Base-by-base conservation (phyloP, 2,888 invertebrate genomes). In the Dynastes maya region DNA sequence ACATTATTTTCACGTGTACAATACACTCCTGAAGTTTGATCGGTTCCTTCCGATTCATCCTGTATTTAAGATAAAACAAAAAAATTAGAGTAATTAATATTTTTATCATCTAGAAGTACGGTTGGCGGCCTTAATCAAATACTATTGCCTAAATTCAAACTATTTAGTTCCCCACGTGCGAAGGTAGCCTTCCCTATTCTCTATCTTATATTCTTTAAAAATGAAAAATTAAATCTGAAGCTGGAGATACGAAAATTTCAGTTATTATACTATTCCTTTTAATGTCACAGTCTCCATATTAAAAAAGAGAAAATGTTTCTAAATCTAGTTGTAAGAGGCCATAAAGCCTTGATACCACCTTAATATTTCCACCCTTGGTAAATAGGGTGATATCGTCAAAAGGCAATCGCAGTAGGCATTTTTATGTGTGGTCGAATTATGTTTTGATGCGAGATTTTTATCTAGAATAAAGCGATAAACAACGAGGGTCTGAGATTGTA, bases 401-500 rank as follows among this genome's bases (percentile, higher is more conserved):
- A 58, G 77, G 78, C 78, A 80, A 81, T 80, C 79, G 77, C 53
- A 79, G 68, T 70, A 77, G 76, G 77, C 80, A 80, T 82, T 83
- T 83, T 82, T 82, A 81, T 82, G 79, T 79, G 64, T 70, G 80
- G 77, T 79, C 70, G 80, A 84, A 83, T 83, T 82, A 82, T 82
- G 81, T 81, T 80, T 58, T 81, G 81, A 80, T 82, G 77, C 80
- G 77, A 83, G 83, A 84, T 83, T 82, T 82, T 82, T 84, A 84
- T 84, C 83, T 81, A 27, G 81, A 82, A 80, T 80, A 81, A 82
- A 82, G 80, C 78, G 80, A 80, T 78, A 75, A 80, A 79, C 78
- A 80, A 65, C 76, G 77, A 65, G 79, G 78, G 75, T 65, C 53
- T 74, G 78, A 65, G 78, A 76, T 76, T 76, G 67, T 22, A 11